Base-by-base conservation (phyloP, 2,888 invertebrate species). In the Bursaphelenchus okinawaensis region DNA sequence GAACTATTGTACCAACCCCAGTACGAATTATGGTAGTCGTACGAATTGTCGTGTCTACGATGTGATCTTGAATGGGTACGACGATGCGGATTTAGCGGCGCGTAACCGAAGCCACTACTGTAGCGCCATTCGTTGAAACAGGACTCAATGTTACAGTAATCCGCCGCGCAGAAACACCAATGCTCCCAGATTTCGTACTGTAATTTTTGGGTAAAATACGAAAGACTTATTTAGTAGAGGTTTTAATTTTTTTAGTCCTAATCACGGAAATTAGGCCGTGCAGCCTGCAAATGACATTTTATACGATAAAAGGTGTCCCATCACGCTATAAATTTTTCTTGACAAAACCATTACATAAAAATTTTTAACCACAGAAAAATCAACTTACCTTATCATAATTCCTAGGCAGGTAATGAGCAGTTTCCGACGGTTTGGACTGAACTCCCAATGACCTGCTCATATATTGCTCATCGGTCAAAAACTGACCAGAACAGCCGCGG, bases 131-230 rank as follows among this genome's bases (percentile, higher is more conserved):
- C 61, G 29, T 40, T 54, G 55, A 55, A 74, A 60, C 73, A 73
- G 12, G 62, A 59, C 19, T 72, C 57, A 1, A 61, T 69, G 62
- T 78, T 78, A 67, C 78, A 78, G 29, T 72, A 70, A 27, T 78
- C 76, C 9, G 75, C 70, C 22, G 76, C 76, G 64, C 78, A 78
- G 68, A 78, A 78, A 61, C 78, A 78, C 78, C 78, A 78, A 63
- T 78, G 76, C 63, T 78, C 78, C 7, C 66, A 68, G 24, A 78
- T 68, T 57, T 78, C 78, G 58, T 69, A 68, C 76, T 78, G 65
- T 27, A 77, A n/a, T n/a, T n/a, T n/a, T n/a, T n/a, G n/a, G n/a
- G n/a, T n/a, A n/a, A n/a, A n/a, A n/a, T n/a, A 68, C 23, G 28
- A 2, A 19, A 31, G 12, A n/a, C 22, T 19, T 20, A 16, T n/a